These are phyloP conservation scores for Galeruca laticollis DNA, from an alignment of 2,888 invertebrate species.

Conservation along the genomic window DNA sequence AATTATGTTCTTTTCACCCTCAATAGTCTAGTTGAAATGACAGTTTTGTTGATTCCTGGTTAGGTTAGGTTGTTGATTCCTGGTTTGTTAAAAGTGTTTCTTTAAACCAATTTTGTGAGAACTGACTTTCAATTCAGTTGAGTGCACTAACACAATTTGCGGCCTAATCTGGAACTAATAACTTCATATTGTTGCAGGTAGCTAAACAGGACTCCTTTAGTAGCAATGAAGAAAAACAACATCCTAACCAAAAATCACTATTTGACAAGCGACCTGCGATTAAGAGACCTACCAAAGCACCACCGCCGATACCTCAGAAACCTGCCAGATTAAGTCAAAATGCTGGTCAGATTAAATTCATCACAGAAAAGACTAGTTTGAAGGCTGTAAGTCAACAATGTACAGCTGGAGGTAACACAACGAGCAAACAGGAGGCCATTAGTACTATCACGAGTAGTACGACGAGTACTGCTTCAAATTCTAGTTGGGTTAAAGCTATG, in stretches of 20 bases:
- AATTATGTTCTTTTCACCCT: no score
- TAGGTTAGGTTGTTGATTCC: no score
- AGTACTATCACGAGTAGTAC: neutral
- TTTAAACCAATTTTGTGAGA: no score
- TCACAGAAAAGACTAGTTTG: constrained; percentile 34
- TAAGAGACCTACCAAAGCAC: constrained; percentile 68
- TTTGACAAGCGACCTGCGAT: constrained; percentile 39
- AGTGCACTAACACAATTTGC: no score
- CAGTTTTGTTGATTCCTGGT: no score
- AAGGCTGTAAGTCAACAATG: constrained; percentile 31
- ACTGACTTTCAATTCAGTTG: no score
- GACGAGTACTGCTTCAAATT: constrained; percentile 66
- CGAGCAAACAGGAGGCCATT: constrained; percentile 23
- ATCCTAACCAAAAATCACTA: constrained; percentile 13
- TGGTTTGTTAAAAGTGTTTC: no score
- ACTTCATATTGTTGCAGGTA: constrained; percentile 10
- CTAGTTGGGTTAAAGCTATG: constrained; percentile 82
- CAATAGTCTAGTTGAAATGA: no score
- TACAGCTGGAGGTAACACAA: constrained; percentile 20
- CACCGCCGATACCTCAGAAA: constrained; percentile 77
- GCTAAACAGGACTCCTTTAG: constrained; percentile 59
- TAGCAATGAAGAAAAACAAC: constrained; percentile 45
- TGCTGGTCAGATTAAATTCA: constrained; percentile 34
- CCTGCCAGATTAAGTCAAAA: constrained; percentile 62
- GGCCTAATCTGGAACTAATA: no score